These are phyloP conservation scores for Montipora foliosa DNA, from an alignment of 64 coral and sea anemone species.

Conservation along the genomic window DNA sequence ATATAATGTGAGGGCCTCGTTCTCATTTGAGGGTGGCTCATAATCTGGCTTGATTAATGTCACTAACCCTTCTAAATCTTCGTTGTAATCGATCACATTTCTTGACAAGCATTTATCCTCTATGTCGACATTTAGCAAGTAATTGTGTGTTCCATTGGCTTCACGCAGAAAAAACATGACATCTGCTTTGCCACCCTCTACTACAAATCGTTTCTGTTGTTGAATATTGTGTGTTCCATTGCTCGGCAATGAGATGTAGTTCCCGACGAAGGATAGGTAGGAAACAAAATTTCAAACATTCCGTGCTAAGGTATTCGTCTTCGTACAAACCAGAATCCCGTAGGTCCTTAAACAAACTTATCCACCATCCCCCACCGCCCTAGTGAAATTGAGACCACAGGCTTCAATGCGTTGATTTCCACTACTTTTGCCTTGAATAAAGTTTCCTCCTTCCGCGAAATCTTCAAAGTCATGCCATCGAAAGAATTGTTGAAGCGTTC, in stretches of 20 bases:
- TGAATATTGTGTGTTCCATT: no score
- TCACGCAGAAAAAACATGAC: no score
- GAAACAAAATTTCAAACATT: conserved; percentile 62
- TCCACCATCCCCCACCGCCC: conserved; percentile 48
- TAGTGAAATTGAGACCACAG: conserved; percentile 39
- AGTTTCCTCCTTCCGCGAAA: conserved; percentile 18
- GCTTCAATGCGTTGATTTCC: conserved; percentile 21
- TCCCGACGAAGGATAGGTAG: conserved; percentile 10
- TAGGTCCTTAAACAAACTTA: conserved; percentile 59
- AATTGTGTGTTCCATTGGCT: no score
- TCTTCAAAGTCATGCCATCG: conserved; percentile 20
- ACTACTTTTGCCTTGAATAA: conserved; percentile 26
- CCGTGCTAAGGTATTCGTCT: background rate
- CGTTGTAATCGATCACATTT: no score
- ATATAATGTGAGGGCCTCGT: no score
- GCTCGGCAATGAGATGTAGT: conserved; percentile 3
- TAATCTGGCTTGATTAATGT: no score
- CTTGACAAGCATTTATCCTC: no score
- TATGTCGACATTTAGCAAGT: no score
- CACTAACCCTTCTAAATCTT: no score
- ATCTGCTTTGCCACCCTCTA: no score
- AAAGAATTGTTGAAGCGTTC: conserved; percentile 20
- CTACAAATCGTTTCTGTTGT: no score
- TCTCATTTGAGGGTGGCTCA: no score
- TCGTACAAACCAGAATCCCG: conserved; percentile 38